Conservation (phyloP, 2,888 invertebrate species). For the Sialis fuliginosa region DNA sequence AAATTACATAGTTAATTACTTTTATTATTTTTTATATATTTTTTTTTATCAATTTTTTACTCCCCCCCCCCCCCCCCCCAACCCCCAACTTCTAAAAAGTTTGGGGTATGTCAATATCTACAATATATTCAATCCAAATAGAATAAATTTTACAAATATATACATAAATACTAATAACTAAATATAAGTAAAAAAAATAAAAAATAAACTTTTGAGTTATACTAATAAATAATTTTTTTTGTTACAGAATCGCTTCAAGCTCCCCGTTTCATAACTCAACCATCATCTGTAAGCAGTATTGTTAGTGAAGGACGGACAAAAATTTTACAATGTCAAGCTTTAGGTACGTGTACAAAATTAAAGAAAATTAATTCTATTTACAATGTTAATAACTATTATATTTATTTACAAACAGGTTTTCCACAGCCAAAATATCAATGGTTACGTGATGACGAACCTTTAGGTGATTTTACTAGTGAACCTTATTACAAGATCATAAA, state of each 20-base stretch:
- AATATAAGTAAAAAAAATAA: too few relatives aligned
- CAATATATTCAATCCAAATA: too few relatives aligned
- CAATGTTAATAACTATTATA: background rate
- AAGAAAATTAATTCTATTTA: background rate
- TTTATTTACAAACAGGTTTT: conserved; percentile 41
- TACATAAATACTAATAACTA: too few relatives aligned
- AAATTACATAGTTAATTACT: too few relatives aligned
- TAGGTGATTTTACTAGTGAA: conserved; percentile 66
- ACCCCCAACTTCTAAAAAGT: too few relatives aligned
- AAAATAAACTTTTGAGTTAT: too few relatives aligned
- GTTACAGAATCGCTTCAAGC: conserved; percentile 52
- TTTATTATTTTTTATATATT: too few relatives aligned
- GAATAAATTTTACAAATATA: too few relatives aligned
- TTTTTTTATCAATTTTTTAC: too few relatives aligned
- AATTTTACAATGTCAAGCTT: conserved; percentile 82
- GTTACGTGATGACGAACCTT: conserved; percentile 69
- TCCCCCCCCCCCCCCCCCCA: too few relatives aligned
- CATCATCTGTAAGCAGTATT: conserved; percentile 70
- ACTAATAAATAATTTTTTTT: conserved; percentile 12
- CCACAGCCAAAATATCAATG: conserved; percentile 88
- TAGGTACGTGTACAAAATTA: conserved; percentile 42
- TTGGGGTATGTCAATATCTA: too few relatives aligned
- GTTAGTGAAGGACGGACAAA: conserved; percentile 78
- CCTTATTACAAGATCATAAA: conserved; percentile 69
- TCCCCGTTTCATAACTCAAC: conserved; percentile 73